Base-by-base conservation (phyloP, 2,113 vertebrate species). In the Ophthalmolycus amberensis region DNA sequence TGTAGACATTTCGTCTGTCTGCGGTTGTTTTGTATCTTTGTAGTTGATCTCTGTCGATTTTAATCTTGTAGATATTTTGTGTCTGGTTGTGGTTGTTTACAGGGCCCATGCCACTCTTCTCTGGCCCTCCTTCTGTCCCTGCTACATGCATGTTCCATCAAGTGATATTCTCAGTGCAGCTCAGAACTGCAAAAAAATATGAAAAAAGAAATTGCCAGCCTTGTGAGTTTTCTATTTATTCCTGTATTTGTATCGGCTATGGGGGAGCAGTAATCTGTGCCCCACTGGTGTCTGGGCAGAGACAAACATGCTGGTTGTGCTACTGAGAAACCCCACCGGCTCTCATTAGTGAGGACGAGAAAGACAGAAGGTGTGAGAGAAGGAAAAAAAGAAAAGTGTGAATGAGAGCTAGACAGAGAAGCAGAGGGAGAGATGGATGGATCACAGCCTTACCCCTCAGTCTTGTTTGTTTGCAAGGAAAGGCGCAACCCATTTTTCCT, bases 301-400 rank as follows among this genome's bases (percentile, higher is more conserved):
- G 79, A 80, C 74, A 88, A 85, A 85, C 82, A 77, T 34, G 79
- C 80, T 68, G 87, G 80, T 88, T 90, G 89, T 91, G 84, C 83
- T 79, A 70, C 87, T 40, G 79, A 84, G 85, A 94, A 93, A 90
- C 87, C 92, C 93, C 92, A 89, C 80, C 50, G 86, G 90, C 85
- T 87, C 91, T 94, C 92, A 94, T 94, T 94, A 93, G 88, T 64
- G 84, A 79, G 80, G 54, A 78, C 77, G 56, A 75, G 83, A 25
- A 63, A 65, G 75, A 83, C 52, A 63, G 73, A 82, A 68, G 83
- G 76, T 62, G 66, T 72, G 48, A 44, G 75, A 65, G 50, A 75
- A 38, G 42, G 25, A 27, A 20, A 54, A 52, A 75, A 38, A 10
- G 16, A 25, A 72, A 77, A 69, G 32, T 56, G 59, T 59, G 69